Evolutionary conservation across 2,888 invertebrate species (phyloP), one percentile per base, ranked within the genome.

Genomic region (Lasioglossum vierecki): DNA sequence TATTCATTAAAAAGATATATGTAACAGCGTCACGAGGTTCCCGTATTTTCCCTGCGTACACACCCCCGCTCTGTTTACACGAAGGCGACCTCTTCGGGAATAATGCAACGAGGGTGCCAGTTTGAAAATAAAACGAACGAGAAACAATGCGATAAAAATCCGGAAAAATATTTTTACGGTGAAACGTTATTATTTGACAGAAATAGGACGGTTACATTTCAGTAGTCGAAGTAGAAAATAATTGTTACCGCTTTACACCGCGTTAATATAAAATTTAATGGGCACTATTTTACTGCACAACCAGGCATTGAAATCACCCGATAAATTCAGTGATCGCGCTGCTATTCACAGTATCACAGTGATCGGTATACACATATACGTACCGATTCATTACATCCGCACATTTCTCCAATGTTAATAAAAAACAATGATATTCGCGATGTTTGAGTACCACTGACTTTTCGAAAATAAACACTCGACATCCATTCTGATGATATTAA

Each of bases 271-370:
- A 63, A 30, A 63, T 63, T 63, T 30, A 70, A 60, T 66, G 70
- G 71, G 53, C 68, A 63, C 68, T 82, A 82, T 89, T 89, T 84
- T 86, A 78, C 84, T 88, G 82, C 87, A 85, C 75, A 81, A 88
- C 91, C 92, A 88, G 83, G 92, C 92, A 86, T 92, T 92, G 92
- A 92, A 92, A 90, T 92, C 92, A 90, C 90, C 73, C 86, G 86
- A 88, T 86, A 90, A 84, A 82, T 81, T 83, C 75, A 88, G 90
- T 86, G 89, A 90, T 87, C 80, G 88, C 88, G 68, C 86, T 73
- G 90, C 90, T 85, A 66, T 78, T 39, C 63, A 75, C 60, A 53
- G 75, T 41, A 72, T 79, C 35, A 70, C 22, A 44, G 26, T 80
- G 68, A 83, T 87, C 76, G 73, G 46, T 66, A 79, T 4, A 41